Evolutionary conservation across 2,113 vertebrate genomes (phyloP), one percentile per base, ranked within the genome.

Genomic region (Meriones unguiculatus): DNA sequence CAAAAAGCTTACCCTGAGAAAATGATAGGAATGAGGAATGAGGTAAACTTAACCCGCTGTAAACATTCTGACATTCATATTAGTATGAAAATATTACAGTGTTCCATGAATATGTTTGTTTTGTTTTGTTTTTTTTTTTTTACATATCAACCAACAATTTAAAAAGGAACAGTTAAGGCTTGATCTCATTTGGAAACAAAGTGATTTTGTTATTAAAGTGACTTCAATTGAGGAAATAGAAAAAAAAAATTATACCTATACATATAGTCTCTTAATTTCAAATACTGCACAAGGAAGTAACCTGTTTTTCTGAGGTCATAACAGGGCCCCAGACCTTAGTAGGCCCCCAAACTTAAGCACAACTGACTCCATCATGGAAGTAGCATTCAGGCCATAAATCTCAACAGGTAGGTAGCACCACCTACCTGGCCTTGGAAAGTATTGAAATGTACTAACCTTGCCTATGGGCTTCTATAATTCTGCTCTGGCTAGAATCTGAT

Each of bases 141-240:
- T 24, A 72, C 3, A 1, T 64, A 64, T 14, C 1, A 30, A 25
- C 57, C 38, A 59, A 62, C 25, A 78, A 95, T 41, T 87, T 59
- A 35, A 81, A 82, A 52, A 65, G 7, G 24, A 41, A 65, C 25
- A 67, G 7, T 73, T 62, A 89, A 67, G 15, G 75, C 57, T 25
- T 50, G 2, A 87, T 67, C 54, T 94, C 50, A 72, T 81, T 92
- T 86, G 20, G 70, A 95, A 89, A 77, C 28, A 59, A 87, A 52
- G 72, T 75, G 72, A 41, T 52, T 89, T 28, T 35, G 91, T 96
- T 65, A n/a, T 41, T 57, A 62, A 91, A 73, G 8, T 93, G n/a
- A 67, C 30, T 90, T 91, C 73, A 78, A 75, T 9, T 69, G 24
- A 38, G 54, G 62, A 80, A 11, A 57, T 46, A 46, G 57, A 5